Evolutionary conservation across 2,797 vertebrate genomes (phyloP).

Genomic region (Oceanodroma leucorhoa): DNA sequence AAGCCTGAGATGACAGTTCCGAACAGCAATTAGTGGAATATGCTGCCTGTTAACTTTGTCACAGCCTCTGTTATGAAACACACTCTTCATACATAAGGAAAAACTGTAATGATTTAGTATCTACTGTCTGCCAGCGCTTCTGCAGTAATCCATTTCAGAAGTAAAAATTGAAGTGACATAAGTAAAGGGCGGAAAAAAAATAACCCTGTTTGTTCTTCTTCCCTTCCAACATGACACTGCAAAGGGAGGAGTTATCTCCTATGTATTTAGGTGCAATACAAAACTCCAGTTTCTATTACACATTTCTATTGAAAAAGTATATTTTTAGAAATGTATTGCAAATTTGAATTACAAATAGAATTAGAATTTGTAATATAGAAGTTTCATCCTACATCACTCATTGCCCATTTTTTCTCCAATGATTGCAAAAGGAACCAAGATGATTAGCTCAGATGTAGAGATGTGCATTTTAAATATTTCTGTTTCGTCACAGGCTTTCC

Average conservation of each 20-base stretch:
- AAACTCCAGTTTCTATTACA: neutral
- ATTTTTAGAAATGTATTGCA: neutral
- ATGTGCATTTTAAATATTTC: neutral
- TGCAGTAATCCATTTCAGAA: neutral
- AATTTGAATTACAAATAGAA: neutral
- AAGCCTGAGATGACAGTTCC: neutral
- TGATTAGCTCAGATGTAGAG: neutral
- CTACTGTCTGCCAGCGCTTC: accelerated
- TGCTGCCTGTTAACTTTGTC: neutral
- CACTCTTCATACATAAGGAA: neutral
- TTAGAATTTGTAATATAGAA: neutral
- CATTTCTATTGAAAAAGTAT: neutral
- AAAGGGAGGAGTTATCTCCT: neutral
- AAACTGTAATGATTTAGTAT: neutral
- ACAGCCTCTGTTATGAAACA: neutral
- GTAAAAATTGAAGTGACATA: neutral
- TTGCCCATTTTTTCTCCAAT: neutral
- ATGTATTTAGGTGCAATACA: neutral
- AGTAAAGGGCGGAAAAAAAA: neutral
- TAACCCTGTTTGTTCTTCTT: neutral
- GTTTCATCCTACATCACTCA: neutral
- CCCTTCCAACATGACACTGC: neutral
- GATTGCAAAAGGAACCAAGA: neutral
- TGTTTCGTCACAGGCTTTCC: neutral
- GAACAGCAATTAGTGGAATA: neutral